Evolutionary conservation across 2,113 vertebrate genomes (phyloP).

Genomic region (Pipa parva): DNA sequence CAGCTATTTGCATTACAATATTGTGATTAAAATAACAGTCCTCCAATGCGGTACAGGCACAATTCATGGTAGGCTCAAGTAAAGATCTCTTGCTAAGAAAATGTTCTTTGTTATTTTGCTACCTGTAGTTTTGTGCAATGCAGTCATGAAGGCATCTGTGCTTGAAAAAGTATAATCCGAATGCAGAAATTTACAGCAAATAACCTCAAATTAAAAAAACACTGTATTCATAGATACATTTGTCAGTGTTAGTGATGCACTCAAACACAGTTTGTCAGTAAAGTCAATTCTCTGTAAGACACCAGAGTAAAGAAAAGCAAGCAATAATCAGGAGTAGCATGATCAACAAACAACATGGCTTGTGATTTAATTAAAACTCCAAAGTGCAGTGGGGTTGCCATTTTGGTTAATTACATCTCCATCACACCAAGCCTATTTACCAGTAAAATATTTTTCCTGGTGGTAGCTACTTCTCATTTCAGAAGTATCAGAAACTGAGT

Average conservation of each 20-base stretch:
- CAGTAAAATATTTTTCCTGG: constrained; percentile 61
- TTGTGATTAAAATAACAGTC: too few species aligned
- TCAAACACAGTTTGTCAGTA: constrained; percentile 16
- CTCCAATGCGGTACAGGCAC: too few species aligned
- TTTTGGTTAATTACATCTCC: constrained; percentile 45
- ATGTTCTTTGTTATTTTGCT: constrained; percentile 18
- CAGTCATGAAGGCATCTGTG: constrained; percentile 16
- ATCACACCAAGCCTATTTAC: constrained; percentile 66
- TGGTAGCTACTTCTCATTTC: constrained; percentile 60
- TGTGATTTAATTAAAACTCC: too few species aligned
- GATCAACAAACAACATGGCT: too few species aligned
- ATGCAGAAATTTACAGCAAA: constrained; percentile 17
- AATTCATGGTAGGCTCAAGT: too few species aligned
- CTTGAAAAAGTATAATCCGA: constrained; percentile 8
- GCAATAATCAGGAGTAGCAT: too few species aligned
- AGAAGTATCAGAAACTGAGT: constrained; percentile 63
- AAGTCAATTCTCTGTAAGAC: constrained; percentile 22
- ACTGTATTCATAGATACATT: not conserved
- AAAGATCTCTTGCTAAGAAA: too few species aligned
- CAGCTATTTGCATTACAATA: too few species aligned
- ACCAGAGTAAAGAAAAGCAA: constrained; percentile 35
- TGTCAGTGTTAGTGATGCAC: constrained; percentile 42
- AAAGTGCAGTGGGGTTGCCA: not conserved
- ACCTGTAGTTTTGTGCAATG: not conserved
- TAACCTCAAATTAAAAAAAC: constrained; percentile 28